Evolutionary conservation across 2,797 vertebrate genomes (phyloP).

Genomic region (Pangasius djambal): DNA sequence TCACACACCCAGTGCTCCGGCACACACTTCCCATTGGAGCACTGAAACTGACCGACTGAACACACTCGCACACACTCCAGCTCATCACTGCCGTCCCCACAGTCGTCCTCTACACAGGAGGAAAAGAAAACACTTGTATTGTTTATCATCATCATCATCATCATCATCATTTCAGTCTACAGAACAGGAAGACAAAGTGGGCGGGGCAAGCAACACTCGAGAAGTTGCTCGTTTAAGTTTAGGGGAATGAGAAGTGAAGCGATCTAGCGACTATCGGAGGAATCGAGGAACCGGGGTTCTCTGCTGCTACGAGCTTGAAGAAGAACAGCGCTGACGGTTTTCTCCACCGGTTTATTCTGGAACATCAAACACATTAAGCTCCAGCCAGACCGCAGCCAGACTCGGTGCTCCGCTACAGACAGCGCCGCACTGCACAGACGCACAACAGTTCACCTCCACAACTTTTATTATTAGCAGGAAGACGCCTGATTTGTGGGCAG

Average conservation of each 20-base stretch:
- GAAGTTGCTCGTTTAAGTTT: too few relatives aligned
- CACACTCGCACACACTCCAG: conserved; percentile 76
- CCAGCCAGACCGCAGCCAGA: too few relatives aligned
- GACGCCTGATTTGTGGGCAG: not conserved
- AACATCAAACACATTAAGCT: not conserved
- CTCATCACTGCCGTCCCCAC: conserved; percentile 82
- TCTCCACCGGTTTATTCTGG: not conserved
- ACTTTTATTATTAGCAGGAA: not conserved
- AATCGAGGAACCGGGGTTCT: not conserved
- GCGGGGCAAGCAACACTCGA: not conserved
- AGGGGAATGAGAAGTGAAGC: not conserved
- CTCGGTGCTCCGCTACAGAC: not conserved
- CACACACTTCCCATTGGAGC: conserved; percentile 79
- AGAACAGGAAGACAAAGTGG: not conserved
- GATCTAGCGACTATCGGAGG: not conserved
- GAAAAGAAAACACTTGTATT: not conserved
- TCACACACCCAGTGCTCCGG: conserved; percentile 82
- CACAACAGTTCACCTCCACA: not conserved
- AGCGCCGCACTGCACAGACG: too few relatives aligned
- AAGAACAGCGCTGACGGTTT: too few relatives aligned
- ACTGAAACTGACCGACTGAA: conserved; percentile 77
- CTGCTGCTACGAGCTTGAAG: not conserved
- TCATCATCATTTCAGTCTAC: too few relatives aligned
- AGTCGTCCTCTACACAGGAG: conserved; percentile 78
- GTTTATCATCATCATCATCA: not conserved